phyloP scores from a whole-genome alignment of 1,140 invertebrate genomes.

The Apis mellifera region DNA sequence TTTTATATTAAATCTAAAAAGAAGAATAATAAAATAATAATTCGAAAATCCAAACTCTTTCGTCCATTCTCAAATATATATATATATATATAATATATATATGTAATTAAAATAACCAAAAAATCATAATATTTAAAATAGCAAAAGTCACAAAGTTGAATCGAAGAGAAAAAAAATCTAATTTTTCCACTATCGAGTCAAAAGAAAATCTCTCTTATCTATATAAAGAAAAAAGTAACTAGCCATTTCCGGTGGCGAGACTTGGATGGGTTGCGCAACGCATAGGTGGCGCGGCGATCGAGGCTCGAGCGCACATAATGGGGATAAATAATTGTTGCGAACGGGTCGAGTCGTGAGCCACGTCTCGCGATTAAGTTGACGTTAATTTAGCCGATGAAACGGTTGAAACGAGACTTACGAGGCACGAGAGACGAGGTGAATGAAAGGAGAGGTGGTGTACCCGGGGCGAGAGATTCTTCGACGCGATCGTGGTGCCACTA shows the following conservation, averaged over 20 bases:
- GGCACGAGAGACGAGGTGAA: slow-evolving; percentile 50
- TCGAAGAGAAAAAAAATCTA: too few species aligned
- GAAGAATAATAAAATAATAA: too few species aligned
- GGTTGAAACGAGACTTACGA: slow-evolving; percentile 35
- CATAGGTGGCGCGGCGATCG: neutral
- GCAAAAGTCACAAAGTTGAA: too few species aligned
- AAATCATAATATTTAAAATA: too few species aligned
- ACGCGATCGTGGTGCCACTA: slow-evolving; percentile 41
- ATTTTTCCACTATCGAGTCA: too few species aligned
- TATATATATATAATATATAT: too few species aligned
- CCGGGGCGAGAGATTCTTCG: slow-evolving; percentile 47
- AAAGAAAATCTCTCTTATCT: too few species aligned
- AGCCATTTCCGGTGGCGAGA: slow-evolving; percentile 10
- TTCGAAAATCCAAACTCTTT: too few species aligned
- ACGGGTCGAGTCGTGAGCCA: slow-evolving; percentile 5
- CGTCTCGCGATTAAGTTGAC: slow-evolving; percentile 40
- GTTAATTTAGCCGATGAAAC: slow-evolving; percentile 54
- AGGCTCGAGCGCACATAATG: slow-evolving; percentile 35
- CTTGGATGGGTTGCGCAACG: slow-evolving; percentile 25
- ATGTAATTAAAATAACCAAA: too few species aligned
- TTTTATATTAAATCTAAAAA: too few species aligned
- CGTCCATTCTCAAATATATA: too few species aligned
- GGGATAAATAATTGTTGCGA: slow-evolving; percentile 42
- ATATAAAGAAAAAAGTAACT: too few species aligned
- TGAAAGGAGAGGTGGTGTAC: slow-evolving; percentile 37